These are phyloP conservation scores for Aplocera efformata DNA, from an alignment of 2,888 invertebrate species.

Conservation along the genomic window DNA sequence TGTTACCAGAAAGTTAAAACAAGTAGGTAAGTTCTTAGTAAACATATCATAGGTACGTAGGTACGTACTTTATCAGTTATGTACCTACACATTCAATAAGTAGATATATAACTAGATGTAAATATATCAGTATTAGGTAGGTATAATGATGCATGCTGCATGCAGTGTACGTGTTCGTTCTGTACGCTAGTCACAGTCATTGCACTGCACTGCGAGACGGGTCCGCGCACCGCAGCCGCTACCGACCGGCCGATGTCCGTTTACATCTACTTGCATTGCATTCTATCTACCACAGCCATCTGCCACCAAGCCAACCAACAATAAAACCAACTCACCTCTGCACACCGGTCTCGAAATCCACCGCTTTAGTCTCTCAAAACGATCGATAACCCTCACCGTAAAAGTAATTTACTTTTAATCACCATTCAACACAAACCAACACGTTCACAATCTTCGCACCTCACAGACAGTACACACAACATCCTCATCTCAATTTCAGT, in stretches of 20 bases:
- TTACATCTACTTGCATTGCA: constrained; percentile 24
- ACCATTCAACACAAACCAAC: constrained; percentile 75
- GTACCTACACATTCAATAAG: too few relatives aligned
- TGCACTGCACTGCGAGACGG: neutral
- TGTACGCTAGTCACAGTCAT: too few relatives aligned
- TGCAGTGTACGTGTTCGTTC: too few relatives aligned
- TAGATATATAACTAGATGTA: too few relatives aligned
- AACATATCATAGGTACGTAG: too few relatives aligned
- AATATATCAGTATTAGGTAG: too few relatives aligned
- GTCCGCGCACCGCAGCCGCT: constrained; percentile 9
- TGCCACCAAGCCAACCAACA: constrained; percentile 16
- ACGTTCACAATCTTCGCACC: constrained; percentile 59
- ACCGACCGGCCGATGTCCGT: constrained; percentile 8
- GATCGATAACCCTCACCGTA: constrained; percentile 76
- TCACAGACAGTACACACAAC: constrained; percentile 61
- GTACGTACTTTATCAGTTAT: too few relatives aligned
- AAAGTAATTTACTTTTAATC: constrained; percentile 77
- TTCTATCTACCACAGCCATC: neutral
- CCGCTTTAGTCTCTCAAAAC: constrained; percentile 65
- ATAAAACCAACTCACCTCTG: constrained; percentile 50
- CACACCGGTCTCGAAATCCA: constrained; percentile 61
- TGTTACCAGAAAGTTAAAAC: too few relatives aligned
- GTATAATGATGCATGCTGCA: too few relatives aligned
- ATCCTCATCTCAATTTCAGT: constrained; percentile 53
- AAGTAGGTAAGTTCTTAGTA: too few relatives aligned